Conservation (phyloP, 2,113 vertebrate genomes). For the Poicephalus meyeri region DNA sequence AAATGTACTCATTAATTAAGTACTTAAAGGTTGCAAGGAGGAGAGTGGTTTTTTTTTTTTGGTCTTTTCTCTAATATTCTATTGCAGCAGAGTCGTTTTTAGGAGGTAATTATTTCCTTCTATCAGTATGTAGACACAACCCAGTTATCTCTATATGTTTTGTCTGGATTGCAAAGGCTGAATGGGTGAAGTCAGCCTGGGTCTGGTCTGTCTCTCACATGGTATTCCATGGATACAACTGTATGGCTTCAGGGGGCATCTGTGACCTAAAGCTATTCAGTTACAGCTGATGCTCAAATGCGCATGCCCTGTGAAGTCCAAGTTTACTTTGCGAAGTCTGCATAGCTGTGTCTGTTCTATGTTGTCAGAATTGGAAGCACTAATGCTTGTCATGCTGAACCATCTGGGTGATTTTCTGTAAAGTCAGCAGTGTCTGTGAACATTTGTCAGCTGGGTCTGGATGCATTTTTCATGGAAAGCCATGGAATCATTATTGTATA, state of each 20-base stretch:
- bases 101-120: not conserved
- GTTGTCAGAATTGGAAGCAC: not conserved
- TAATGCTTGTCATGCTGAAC: not conserved
- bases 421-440: not conserved
- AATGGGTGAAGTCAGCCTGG: not conserved
- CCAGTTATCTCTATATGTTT: not conserved
- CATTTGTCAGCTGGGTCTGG: not conserved
- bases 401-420: not conserved
- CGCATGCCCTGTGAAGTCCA: not conserved
- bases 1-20: not conserved
- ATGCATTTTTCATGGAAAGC: not conserved
- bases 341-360: not conserved
- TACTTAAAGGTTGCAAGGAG: not conserved
- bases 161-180: not conserved
- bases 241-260: too few species aligned
- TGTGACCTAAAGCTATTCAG: not conserved
- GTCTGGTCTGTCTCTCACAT: not conserved
- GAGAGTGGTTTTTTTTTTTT: not conserved
- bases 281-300: not conserved
- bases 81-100: not conserved
- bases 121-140: fast-evolving
- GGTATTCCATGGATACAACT: not conserved
- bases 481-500: not conserved
- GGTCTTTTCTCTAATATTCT: not conserved
- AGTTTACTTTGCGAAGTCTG: not conserved